Evolutionary conservation across 1,140 invertebrate species (phyloP), one percentile per base, ranked within the genome.

Genomic region (Ceratitis capitata): DNA sequence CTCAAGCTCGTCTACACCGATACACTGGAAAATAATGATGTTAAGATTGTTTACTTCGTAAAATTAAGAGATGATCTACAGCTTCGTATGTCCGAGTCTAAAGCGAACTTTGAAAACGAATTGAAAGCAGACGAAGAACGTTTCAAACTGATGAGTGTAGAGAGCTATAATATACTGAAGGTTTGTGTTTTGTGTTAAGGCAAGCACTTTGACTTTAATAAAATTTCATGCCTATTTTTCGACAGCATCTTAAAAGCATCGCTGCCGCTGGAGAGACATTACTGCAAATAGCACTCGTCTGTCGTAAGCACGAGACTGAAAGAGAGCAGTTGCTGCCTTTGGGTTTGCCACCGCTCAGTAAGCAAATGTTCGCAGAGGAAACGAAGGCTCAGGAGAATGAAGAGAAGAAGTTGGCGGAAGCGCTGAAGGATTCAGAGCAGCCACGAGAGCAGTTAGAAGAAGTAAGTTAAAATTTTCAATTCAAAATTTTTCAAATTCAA

Each of bases 251-350:
- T 5, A 87, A 91, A 49, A 86, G 85, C 39, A 87, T 90, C 5
- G 85, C 88, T 29, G 91, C 89, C 85, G 94, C 94, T 87, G 93
- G 93, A 3, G 92, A 94, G 85, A 93, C 92, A 53, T 92, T 94
- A 64, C 85, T 94, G 4, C 92, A 93, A 39, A 87, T 94, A 42
- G 92, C 92, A 3, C 91, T 91, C 0, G 89, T 94, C n/a, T 94
- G 94, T 86, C 88, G 93, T 56, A 94, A 93, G 91, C 93, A 93
- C 88, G 94, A 94, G 90, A 94, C 94, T 0, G 90, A 92, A 86
- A 89, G 92, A 1, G 94, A 94, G 89, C 94, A 94, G 87, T 92
- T 94, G 84, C 87, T 94, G 51, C 93, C 92, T 14, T 94, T 94
- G 86, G 92, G 92, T 42, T 91, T 84, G 88, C 90, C 89, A 3